These are phyloP conservation scores for Eupithecia vulgata DNA, from an alignment of 2,888 invertebrate species.

Conservation along the genomic window DNA sequence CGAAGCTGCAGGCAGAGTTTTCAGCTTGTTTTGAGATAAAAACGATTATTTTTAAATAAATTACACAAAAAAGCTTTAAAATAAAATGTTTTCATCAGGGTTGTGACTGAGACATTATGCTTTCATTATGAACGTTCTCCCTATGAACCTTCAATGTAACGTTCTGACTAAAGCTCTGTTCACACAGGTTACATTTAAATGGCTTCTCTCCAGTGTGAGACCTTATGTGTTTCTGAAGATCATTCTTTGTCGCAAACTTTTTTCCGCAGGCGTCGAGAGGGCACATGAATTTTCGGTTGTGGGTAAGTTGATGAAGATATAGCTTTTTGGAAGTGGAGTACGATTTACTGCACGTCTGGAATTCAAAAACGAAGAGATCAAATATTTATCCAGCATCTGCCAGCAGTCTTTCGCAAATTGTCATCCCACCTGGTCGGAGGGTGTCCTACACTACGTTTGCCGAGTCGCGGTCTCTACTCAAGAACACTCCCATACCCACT, in stretches of 20 bases:
- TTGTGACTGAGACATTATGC: neutral
- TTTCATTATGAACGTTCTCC: slow-evolving; percentile 51
- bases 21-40: too few relatives aligned
- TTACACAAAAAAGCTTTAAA: neutral
- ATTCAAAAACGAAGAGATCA: slow-evolving; percentile 15
- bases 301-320: slow-evolving; percentile 65
- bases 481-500: too few relatives aligned
- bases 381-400: too few relatives aligned
- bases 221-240: slow-evolving; percentile 69
- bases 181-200: slow-evolving; percentile 62
- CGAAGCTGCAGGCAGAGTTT: too few relatives aligned
- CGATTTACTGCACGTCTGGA: slow-evolving; percentile 69
- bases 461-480: too few relatives aligned
- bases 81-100: neutral
- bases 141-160: slow-evolving; percentile 63
- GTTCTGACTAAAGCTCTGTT: slow-evolving; percentile 64
- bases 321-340: slow-evolving; percentile 64
- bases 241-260: slow-evolving; percentile 68
- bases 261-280: slow-evolving; percentile 64
- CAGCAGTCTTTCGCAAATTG: too few relatives aligned
- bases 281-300: slow-evolving; percentile 62
- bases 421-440: too few relatives aligned
- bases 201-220: slow-evolving; percentile 76
- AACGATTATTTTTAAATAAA: too few relatives aligned
- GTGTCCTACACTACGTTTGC: too few relatives aligned